Percentiles rank a stretch among this genome's conserved stretches.
phyloP scores from a whole-genome alignment of 1,140 invertebrate species.

The Paraescarpia echinospica region DNA sequence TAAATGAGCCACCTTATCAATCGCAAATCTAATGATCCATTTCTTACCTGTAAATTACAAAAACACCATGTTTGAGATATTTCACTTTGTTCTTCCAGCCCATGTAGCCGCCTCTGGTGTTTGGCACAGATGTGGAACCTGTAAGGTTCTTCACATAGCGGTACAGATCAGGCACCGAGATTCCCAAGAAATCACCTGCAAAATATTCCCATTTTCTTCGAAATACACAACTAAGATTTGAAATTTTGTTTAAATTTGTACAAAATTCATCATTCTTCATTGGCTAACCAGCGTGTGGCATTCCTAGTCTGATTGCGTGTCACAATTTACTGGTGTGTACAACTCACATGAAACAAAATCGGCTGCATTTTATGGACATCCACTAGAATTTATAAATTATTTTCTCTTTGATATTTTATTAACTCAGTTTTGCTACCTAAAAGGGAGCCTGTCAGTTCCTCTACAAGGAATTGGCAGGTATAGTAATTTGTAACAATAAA shows the following conservation, averaged over 20 bases:
- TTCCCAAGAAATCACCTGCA: slow-evolving; percentile 43
- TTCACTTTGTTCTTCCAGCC: neutral
- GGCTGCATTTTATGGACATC: too few species aligned
- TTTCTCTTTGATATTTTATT: too few species aligned
- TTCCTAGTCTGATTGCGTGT: too few species aligned
- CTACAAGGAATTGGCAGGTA: too few species aligned
- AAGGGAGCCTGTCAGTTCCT: too few species aligned
- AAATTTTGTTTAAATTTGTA: neutral
- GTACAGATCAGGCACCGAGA: slow-evolving; percentile 45
- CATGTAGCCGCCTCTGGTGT: slow-evolving; percentile 3
- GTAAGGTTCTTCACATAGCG: slow-evolving; percentile 25
- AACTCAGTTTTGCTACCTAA: too few species aligned
- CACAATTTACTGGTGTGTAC: too few species aligned
- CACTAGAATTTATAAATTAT: too few species aligned
- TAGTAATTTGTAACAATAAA: too few species aligned
- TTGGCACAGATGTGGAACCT: neutral
- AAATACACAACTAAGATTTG: neutral
- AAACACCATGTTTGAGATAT: neutral
- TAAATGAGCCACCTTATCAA: neutral
- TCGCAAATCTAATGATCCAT: neutral
- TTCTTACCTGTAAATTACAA: neutral
- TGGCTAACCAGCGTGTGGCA: too few species aligned
- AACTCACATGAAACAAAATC: too few species aligned
- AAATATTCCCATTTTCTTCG: neutral
- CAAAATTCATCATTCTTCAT: too few species aligned